Conservation (phyloP, 1,140 invertebrate species). For the Stegodyphus mimosarum region DNA sequence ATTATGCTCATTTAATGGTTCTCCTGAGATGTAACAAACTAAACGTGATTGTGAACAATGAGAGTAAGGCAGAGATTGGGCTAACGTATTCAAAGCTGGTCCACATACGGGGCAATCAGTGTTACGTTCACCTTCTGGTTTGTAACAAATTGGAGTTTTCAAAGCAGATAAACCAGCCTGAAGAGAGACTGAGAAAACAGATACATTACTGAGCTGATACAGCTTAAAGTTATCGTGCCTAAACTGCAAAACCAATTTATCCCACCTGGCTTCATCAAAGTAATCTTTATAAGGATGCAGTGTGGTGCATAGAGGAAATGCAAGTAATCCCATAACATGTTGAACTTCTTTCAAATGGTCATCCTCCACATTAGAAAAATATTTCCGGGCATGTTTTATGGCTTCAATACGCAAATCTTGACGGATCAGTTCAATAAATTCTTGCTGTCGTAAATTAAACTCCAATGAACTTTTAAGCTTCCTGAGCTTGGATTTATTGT, state of each 20-base stretch:
- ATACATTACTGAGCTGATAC: conserved; percentile 90
- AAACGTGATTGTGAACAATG: conserved; percentile 95
- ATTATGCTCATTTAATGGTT: conserved; percentile 97
- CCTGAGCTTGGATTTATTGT: conserved; percentile 94
- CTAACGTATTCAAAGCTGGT: conserved; percentile 86
- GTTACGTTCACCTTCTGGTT: conserved; percentile 72
- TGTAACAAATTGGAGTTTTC: conserved; percentile 83
- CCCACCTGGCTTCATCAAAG: conserved; percentile 80
- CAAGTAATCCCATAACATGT: conserved; percentile 93
- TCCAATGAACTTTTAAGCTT: conserved; percentile 81
- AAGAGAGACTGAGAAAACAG: conserved; percentile 89
- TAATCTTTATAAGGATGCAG: conserved; percentile 78
- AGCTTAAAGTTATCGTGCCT: conserved; percentile 92
- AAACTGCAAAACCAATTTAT: conserved; percentile 88
- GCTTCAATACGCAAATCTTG: conserved; percentile 87
- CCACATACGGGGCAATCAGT: conserved; percentile 94
- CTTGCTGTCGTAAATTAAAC: conserved; percentile 92
- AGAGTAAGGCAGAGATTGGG: conserved; percentile 88
- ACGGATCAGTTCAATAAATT: conserved; percentile 95
- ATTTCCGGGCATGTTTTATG: conserved; percentile 92
- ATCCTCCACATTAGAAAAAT: conserved; percentile 87
- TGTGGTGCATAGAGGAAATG: conserved; percentile 84
- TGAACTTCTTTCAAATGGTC: conserved; percentile 89
- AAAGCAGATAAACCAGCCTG: conserved; percentile 93
- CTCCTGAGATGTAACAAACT: conserved; percentile 90